These are phyloP conservation scores for Bradypus variegatus DNA, from an alignment of 2,797 vertebrate genomes.

Conservation along the genomic window DNA sequence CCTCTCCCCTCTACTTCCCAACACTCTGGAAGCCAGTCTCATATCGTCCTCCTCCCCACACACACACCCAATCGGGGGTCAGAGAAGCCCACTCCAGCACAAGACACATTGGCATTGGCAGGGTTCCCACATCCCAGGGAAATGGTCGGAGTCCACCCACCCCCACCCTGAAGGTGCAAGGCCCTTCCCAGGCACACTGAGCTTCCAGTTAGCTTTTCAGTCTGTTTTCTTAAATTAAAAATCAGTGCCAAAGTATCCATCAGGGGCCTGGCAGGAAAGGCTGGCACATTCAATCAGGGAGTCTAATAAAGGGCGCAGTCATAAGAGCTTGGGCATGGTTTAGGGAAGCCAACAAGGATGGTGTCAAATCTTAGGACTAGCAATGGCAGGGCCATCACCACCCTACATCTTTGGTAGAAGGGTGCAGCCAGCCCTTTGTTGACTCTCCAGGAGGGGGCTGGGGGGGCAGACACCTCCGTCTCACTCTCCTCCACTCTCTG, in stretches of 20 bases:
- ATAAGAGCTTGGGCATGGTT: not conserved
- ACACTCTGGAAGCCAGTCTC: not conserved
- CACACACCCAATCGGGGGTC: no score
- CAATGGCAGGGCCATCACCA: rapidly evolving
- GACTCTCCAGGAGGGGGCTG: rapidly evolving
- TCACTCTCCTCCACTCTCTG: no score
- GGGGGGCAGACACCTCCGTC: rapidly evolving
- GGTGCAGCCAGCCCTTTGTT: not conserved
- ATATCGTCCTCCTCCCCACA: no score
- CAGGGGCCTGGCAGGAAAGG: not conserved
- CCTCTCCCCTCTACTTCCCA: not conserved
- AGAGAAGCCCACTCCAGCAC: rapidly evolving
- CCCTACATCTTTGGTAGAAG: not conserved
- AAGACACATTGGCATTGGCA: rapidly evolving
- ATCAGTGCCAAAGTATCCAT: rapidly evolving
- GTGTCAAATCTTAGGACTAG: not conserved
- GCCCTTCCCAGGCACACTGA: not conserved
- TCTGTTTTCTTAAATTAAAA: not conserved
- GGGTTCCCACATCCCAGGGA: no score
- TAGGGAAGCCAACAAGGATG: not conserved
- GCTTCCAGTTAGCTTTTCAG: not conserved
- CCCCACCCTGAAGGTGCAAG: not conserved
- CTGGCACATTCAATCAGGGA: rapidly evolving
- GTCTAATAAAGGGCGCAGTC: not conserved
- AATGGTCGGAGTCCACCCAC: not conserved